These are phyloP conservation scores for Poeciliopsis turneri DNA, from an alignment of 2,797 vertebrate species.

Conservation along the genomic window DNA sequence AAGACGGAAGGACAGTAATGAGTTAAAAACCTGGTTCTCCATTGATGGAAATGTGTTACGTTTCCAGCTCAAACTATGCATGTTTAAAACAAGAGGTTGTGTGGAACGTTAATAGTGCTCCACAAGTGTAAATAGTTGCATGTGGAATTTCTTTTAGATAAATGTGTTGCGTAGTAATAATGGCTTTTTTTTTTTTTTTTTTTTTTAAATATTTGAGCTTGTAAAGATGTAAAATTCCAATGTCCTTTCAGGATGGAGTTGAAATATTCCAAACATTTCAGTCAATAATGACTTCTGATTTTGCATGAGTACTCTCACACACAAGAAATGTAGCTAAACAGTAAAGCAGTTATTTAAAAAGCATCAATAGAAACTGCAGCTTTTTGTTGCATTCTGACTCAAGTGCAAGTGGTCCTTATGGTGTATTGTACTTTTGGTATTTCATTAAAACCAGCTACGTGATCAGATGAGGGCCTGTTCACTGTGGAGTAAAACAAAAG, in stretches of 20 bases:
- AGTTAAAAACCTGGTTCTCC: neutral
- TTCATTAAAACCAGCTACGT: neutral
- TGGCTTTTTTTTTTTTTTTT: neutral
- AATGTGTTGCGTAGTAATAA: neutral
- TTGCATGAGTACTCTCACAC: neutral
- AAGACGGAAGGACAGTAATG: neutral
- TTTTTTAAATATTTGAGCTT: neutral
- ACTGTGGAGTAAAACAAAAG: neutral
- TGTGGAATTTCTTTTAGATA: neutral
- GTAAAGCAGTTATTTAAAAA: neutral
- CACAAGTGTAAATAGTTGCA: neutral
- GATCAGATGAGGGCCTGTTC: neutral
- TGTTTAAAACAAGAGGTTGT: neutral
- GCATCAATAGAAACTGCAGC: neutral
- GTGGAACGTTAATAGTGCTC: neutral
- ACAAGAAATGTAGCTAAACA: neutral
- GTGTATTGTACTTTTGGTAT: neutral
- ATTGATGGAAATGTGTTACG: neutral
- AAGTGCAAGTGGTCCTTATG: neutral
- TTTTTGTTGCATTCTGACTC: neutral
- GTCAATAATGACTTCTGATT: neutral
- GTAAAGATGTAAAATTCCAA: neutral
- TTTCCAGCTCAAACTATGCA: neutral
- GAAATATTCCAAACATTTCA: neutral
- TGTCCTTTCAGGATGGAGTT: neutral